These are phyloP conservation scores for Acipenser ruthenus DNA, from an alignment of 2,797 vertebrate genomes.

Conservation along the genomic window DNA sequence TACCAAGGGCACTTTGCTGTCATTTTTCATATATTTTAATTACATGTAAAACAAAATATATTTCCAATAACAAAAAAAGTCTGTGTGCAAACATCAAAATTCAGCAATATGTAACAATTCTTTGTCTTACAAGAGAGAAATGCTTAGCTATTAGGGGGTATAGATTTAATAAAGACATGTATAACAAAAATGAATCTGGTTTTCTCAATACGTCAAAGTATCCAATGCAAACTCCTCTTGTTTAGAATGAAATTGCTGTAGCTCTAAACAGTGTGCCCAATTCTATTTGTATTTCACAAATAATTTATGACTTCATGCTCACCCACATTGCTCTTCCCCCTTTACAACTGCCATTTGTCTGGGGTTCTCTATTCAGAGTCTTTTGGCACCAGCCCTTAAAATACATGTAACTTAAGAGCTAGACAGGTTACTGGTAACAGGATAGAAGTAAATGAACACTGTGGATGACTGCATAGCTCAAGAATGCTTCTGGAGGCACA, in stretches of 20 bases:
- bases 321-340: conserved; percentile 6
- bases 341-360: conserved; percentile 6
- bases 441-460: neutral
- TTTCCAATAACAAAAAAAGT: too few relatives aligned
- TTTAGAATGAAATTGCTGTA: conserved; percentile 4
- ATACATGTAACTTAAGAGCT: neutral
- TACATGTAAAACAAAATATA: too few relatives aligned
- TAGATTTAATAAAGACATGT: too few relatives aligned
- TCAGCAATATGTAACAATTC: too few relatives aligned
- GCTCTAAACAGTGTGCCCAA: conserved; percentile 7
- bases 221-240: neutral
- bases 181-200: too few relatives aligned
- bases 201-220: too few relatives aligned
- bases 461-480: neutral
- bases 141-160: too few relatives aligned
- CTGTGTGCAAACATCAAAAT: too few relatives aligned
- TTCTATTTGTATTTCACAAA: conserved; percentile 13
- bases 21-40: too few relatives aligned
- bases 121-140: too few relatives aligned
- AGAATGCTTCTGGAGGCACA: neutral
- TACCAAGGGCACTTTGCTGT: too few relatives aligned
- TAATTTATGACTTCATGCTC: conserved; percentile 10
- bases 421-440: neutral
- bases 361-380: neutral
- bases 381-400: neutral